A percentile compares a stretch with the other conserved stretches of the same genome.
Evolutionary conservation across 2,113 vertebrate species (phyloP).

Genomic region (Hypomesus transpacificus): DNA sequence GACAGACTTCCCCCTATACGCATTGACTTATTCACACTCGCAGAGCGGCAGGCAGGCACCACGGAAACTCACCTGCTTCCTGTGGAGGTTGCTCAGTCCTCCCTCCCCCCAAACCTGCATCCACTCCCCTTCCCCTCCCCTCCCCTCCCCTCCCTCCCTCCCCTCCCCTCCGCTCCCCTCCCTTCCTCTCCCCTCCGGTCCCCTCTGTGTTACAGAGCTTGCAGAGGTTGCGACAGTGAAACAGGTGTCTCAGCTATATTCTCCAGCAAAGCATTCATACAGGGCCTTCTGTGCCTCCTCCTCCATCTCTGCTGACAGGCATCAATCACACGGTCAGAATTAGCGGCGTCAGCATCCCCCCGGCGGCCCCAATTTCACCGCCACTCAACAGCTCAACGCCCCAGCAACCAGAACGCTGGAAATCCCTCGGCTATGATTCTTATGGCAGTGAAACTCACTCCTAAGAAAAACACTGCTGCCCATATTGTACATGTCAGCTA

Average conservation of each 20-base stretch:
- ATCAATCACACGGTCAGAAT: conserved; percentile 42
- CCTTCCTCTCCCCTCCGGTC: conserved; percentile 10
- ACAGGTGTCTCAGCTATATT: conserved; percentile 48
- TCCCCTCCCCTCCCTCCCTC: conserved; percentile 8
- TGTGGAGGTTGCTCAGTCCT: not conserved
- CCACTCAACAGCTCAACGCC: conserved; percentile 12
- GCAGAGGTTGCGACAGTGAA: conserved; percentile 42
- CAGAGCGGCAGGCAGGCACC: conserved; percentile 1
- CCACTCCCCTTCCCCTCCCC: not conserved
- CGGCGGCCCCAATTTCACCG: not conserved
- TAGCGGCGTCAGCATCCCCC: conserved; percentile 11
- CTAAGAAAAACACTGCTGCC: no score
- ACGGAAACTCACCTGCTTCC: conserved; percentile 16
- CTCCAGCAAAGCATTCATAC: not conserved
- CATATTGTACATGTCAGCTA: no score
- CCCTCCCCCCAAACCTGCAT: no score
- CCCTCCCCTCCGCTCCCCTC: conserved; percentile 2
- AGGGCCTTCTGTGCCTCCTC: conserved; percentile 35
- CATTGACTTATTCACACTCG: conserved; percentile 23
- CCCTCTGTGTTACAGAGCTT: conserved; percentile 18
- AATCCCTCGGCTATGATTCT: not conserved
- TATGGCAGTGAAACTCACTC: no score
- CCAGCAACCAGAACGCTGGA: not conserved
- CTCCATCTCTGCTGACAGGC: conserved; percentile 40
- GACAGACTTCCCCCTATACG: conserved; percentile 4